Conservation (phyloP, 2,888 invertebrate species). For the Ophion ellenae region DNA sequence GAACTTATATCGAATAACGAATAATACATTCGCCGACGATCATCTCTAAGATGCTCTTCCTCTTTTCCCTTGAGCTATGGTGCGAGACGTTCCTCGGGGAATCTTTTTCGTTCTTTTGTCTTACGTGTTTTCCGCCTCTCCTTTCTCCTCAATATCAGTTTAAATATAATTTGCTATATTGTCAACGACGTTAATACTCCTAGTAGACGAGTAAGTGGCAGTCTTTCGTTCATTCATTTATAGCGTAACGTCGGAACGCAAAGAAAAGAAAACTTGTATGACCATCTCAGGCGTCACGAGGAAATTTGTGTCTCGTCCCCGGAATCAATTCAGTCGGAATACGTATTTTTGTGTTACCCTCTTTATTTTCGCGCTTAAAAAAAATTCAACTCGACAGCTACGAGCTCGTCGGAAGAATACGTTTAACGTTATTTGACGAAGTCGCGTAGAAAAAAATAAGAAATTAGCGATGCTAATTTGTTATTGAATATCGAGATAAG, state of each 20-base stretch:
- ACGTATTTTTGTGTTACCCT: constrained; percentile 23
- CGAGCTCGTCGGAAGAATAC: background rate
- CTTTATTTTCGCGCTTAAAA: constrained; percentile 22
- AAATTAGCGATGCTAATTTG: background rate
- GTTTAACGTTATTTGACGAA: background rate
- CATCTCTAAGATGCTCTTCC: constrained; percentile 29
- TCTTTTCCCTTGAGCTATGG: constrained; percentile 23
- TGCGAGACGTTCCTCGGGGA: constrained; percentile 28
- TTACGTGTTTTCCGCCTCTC: background rate
- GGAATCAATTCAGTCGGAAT: constrained; percentile 29
- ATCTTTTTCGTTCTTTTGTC: background rate
- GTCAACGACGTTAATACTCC: constrained; percentile 62
- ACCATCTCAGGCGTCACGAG: constrained; percentile 52
- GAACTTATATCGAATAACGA: constrained; percentile 54
- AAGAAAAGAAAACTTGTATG: constrained; percentile 31
- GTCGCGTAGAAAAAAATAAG: background rate
- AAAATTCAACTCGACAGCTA: constrained; percentile 25
- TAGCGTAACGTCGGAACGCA: constrained; percentile 46
- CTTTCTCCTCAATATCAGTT: constrained; percentile 36
- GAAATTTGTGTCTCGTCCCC: constrained; percentile 21
- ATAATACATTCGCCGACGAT: constrained; percentile 51
- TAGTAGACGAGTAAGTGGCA: constrained; percentile 66
- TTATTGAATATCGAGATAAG: background rate
- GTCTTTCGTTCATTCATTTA: constrained; percentile 68
- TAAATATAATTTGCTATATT: constrained; percentile 54